These are phyloP conservation scores for Mungos mungo DNA, from an alignment of 2,113 vertebrate genomes.

Conservation along the genomic window DNA sequence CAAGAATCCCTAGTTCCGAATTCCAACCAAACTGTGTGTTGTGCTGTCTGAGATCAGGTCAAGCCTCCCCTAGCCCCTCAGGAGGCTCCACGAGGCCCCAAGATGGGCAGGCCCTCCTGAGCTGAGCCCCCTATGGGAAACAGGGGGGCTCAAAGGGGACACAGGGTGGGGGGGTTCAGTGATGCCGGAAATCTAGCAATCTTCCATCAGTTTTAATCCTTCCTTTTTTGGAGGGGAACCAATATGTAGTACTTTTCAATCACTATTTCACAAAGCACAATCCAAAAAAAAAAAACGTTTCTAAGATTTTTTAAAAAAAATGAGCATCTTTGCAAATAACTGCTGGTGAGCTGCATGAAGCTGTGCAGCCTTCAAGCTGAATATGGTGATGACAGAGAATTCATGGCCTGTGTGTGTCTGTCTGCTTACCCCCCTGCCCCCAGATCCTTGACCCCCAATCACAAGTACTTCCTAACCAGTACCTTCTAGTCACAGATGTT, in stretches of 20 bases:
- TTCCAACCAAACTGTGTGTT: neutral
- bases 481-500: neutral
- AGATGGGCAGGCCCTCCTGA: neutral
- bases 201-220: neutral
- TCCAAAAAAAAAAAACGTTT: neutral
- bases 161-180: fast-evolving
- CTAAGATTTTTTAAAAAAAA: neutral
- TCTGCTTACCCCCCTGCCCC: neutral
- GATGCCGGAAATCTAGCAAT: neutral
- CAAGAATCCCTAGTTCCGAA: neutral
- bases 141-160: neutral
- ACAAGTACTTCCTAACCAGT: neutral
- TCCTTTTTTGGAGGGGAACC: neutral
- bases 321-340: neutral
- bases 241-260: neutral
- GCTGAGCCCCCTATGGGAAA: neutral
- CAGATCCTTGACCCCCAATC: neutral
- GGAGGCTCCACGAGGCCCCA: fast-evolving
- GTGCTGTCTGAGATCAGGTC: neutral
- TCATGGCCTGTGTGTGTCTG: fast-evolving
- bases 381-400: neutral
- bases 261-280: constrained; percentile 41
- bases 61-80: neutral
- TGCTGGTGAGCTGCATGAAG: neutral
- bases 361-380: neutral